Conservation (phyloP, 2,888 invertebrate species). For the Coleophora deauratella region DNA sequence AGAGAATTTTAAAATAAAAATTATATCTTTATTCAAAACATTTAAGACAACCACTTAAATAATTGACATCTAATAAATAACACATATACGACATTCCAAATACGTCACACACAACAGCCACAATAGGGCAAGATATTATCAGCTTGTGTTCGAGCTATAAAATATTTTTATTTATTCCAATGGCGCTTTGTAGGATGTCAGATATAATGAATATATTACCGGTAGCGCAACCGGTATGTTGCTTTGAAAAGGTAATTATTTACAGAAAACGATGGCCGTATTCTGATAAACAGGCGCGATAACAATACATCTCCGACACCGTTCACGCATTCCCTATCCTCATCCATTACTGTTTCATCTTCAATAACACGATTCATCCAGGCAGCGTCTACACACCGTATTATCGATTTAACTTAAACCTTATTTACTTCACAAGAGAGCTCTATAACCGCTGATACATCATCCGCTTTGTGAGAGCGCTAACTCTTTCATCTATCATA, state of each 20-base stretch:
- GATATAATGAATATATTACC: slow-evolving; percentile 72
- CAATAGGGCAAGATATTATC: slow-evolving; percentile 42
- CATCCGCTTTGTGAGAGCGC: slow-evolving; percentile 61
- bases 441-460: slow-evolving; percentile 31
- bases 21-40: too few relatives aligned
- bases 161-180: slow-evolving; percentile 62
- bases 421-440: slow-evolving; percentile 34
- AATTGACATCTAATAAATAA: too few relatives aligned
- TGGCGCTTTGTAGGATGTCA: slow-evolving; percentile 66
- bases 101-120: slow-evolving; percentile 41
- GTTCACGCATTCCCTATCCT: slow-evolving; percentile 71
- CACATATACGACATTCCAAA: slow-evolving; percentile 40
- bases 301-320: slow-evolving; percentile 70
- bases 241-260: slow-evolving; percentile 70
- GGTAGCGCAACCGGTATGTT: slow-evolving; percentile 58
- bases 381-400: slow-evolving; percentile 31
- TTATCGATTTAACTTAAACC: slow-evolving; percentile 30
- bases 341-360: slow-evolving; percentile 73
- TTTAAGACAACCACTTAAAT: too few relatives aligned
- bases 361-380: slow-evolving; percentile 65
- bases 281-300: slow-evolving; percentile 68
- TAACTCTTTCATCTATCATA: slow-evolving; percentile 75
- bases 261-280: slow-evolving; percentile 64
- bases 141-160: slow-evolving; percentile 39
- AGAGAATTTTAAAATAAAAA: too few relatives aligned